Percentiles rank a stretch among this genome's conserved stretches.
These are phyloP conservation scores for Achatina immaculata DNA, from an alignment of 1,140 invertebrate species.

Conservation along the genomic window DNA sequence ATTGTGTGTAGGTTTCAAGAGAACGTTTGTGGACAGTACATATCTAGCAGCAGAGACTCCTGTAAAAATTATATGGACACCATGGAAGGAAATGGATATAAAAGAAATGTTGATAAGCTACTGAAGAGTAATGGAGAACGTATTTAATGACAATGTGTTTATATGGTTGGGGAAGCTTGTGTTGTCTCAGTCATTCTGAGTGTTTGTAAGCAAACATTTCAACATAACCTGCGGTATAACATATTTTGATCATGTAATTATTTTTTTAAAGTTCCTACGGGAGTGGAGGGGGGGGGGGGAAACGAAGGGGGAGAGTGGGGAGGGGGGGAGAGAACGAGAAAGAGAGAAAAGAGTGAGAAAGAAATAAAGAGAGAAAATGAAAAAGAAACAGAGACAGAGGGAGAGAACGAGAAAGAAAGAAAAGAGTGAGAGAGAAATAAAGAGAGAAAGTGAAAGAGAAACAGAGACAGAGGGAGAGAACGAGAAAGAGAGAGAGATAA, in stretches of 20 bases:
- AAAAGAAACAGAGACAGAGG: not conserved
- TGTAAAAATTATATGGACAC: too few species aligned
- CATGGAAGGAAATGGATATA: too few species aligned
- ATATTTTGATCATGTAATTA: not conserved
- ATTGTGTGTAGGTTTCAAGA: too few species aligned
- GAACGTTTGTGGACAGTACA: too few species aligned
- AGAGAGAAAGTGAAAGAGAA: not conserved
- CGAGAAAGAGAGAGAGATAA: not conserved
- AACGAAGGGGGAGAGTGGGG: not conserved
- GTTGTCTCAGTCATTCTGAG: too few species aligned
- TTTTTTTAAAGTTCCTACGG: not conserved
- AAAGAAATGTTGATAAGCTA: too few species aligned
- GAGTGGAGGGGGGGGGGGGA: not conserved
- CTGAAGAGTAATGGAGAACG: too few species aligned
- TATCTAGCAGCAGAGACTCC: too few species aligned
- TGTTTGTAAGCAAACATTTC: too few species aligned
- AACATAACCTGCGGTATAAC: not conserved
- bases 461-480: not conserved
- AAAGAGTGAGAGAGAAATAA: not conserved
- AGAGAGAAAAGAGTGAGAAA: not conserved
- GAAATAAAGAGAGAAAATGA: not conserved
- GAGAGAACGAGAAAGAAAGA: not conserved
- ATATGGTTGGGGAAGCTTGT: too few species aligned
- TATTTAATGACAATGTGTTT: too few species aligned
- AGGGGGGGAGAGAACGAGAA: not conserved